A percentile compares a stretch with the other conserved stretches of the same genome.
Evolutionary conservation across 2,113 vertebrate genomes (phyloP).

Genomic region (Mystacornis crossleyi): DNA sequence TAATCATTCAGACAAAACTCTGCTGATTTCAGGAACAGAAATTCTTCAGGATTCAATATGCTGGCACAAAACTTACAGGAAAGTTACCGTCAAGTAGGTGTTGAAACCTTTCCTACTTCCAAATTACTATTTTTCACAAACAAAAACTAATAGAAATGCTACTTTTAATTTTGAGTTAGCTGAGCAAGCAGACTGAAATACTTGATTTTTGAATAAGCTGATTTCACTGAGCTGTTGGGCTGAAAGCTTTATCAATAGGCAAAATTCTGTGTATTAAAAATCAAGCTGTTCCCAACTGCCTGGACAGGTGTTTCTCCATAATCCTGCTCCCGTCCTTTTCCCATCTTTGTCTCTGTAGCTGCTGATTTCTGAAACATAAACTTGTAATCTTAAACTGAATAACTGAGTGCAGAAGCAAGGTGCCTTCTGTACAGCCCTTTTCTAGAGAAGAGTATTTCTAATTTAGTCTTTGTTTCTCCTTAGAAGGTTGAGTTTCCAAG

Average conservation of each 20-base stretch:
- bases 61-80: background rate
- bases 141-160: background rate
- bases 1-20: background rate
- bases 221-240: background rate
- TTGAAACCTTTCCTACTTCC: background rate
- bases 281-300: background rate
- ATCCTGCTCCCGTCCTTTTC: background rate
- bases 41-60: background rate
- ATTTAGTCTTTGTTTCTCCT: background rate
- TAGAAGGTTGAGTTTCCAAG: background rate
- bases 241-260: background rate
- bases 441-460: background rate
- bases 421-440: background rate
- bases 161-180: background rate
- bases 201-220: background rate
- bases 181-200: background rate
- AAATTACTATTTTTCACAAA: background rate
- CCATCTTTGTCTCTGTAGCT: background rate
- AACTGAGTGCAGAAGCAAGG: background rate
- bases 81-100: background rate
- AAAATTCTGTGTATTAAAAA: background rate
- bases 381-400: background rate
- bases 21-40: background rate
- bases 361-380: background rate
- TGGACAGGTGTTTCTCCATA: background rate